phyloP scores from a whole-genome alignment of 1,140 invertebrate species.

The Liolophura sinensis region DNA sequence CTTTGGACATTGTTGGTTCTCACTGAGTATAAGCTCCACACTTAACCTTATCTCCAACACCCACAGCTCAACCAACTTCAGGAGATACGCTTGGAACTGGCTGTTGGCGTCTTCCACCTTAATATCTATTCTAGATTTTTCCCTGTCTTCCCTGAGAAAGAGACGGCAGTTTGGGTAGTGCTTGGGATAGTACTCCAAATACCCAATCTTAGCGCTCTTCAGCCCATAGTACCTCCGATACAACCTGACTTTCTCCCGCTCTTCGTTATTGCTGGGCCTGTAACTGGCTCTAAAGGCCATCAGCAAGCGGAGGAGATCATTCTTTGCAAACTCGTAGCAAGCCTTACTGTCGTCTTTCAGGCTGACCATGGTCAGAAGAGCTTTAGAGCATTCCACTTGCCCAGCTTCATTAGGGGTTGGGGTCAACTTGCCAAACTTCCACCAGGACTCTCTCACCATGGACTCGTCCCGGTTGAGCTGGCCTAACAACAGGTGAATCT shows the following conservation, averaged over 20 bases:
- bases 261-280: not conserved
- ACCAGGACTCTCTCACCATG: not conserved
- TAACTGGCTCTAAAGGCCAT: not conserved
- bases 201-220: not conserved
- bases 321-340: not conserved
- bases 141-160: not conserved
- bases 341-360: not conserved
- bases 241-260: not conserved
- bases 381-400: slow-evolving; percentile 5
- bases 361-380: slow-evolving; percentile 9
- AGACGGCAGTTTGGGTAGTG: not conserved
- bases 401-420: slow-evolving; percentile 7
- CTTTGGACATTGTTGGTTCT: slow-evolving; percentile 1
- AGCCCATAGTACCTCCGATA: not conserved
- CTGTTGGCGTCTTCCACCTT: not conserved
- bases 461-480: too few relatives aligned
- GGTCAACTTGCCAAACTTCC: slow-evolving; percentile 1
- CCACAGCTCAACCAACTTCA: not conserved
- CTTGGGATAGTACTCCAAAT: not conserved
- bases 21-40: not conserved
- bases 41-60: not conserved
- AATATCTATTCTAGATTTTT: not conserved
- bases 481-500: too few relatives aligned
- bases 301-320: not conserved
- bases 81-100: not conserved